Percentiles rank a stretch among this genome's conserved stretches.
These are phyloP conservation scores for Miniopterus natalensis DNA, from an alignment of 2,113 vertebrate species.

Conservation along the genomic window DNA sequence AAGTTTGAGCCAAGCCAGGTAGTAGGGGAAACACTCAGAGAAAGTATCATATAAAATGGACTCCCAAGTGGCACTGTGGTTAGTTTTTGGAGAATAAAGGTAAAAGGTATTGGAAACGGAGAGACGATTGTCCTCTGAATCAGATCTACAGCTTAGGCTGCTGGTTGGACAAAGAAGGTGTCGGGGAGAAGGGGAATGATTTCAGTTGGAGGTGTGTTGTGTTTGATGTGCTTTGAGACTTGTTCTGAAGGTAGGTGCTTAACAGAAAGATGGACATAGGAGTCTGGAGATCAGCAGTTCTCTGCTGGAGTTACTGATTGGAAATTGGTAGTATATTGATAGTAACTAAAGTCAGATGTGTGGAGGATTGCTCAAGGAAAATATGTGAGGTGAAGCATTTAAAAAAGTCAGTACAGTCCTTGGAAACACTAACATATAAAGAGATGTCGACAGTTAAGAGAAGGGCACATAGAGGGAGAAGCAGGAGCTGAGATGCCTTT, in stretches of 20 bases:
- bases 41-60: not conserved
- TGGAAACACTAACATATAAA: not conserved
- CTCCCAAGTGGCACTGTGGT: not conserved
- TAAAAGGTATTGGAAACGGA: not conserved
- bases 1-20: not conserved
- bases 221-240: not conserved
- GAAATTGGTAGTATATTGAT: not conserved
- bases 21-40: not conserved
- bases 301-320: not conserved
- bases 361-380: not conserved
- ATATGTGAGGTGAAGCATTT: not conserved
- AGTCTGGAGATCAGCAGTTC: not conserved
- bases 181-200: too few species aligned
- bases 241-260: not conserved
- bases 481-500: not conserved
- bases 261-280: not conserved
- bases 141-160: not conserved
- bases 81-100: not conserved
- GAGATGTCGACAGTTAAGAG: not conserved
- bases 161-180: not conserved
- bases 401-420: not conserved
- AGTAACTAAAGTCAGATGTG: not conserved
- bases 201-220: not conserved
- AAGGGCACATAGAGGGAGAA: not conserved
- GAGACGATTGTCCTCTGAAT: not conserved